These are phyloP conservation scores for Odocoileus virginianus DNA, from an alignment of 2,113 vertebrate species.

Conservation along the genomic window DNA sequence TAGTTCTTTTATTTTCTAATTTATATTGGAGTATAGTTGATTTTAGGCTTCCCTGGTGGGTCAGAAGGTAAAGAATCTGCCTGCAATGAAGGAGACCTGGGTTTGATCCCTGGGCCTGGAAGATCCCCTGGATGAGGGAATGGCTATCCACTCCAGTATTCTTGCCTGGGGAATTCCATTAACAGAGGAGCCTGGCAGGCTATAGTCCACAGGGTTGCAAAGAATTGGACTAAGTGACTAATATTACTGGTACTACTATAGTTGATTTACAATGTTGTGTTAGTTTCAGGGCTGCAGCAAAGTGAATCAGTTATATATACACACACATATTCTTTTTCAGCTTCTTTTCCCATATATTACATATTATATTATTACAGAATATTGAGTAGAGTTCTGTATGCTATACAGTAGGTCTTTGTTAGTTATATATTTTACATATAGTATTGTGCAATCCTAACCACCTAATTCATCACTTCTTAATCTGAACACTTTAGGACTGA, in stretches of 20 bases:
- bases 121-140: not conserved
- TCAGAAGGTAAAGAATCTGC: not conserved
- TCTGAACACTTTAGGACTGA: not conserved
- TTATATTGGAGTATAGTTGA: not conserved
- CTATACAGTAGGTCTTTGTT: not conserved
- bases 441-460: not conserved
- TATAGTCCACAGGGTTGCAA: not conserved
- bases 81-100: not conserved
- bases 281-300: not conserved
- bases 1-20: not conserved
- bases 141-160: not conserved
- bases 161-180: not conserved
- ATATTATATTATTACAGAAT: not conserved
- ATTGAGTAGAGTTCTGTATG: not conserved
- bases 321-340: not conserved
- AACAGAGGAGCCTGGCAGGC: not conserved
- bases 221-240: not conserved
- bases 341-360: not conserved
- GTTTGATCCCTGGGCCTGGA: not conserved
- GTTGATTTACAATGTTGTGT: not conserved
- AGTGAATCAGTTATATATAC: not conserved
- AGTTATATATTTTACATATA: not conserved
- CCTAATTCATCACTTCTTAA: not conserved
- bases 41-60: not conserved
- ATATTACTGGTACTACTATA: not conserved